Conservation (phyloP, 2,888 invertebrate genomes). For the Drosophila diplacantha region DNA sequence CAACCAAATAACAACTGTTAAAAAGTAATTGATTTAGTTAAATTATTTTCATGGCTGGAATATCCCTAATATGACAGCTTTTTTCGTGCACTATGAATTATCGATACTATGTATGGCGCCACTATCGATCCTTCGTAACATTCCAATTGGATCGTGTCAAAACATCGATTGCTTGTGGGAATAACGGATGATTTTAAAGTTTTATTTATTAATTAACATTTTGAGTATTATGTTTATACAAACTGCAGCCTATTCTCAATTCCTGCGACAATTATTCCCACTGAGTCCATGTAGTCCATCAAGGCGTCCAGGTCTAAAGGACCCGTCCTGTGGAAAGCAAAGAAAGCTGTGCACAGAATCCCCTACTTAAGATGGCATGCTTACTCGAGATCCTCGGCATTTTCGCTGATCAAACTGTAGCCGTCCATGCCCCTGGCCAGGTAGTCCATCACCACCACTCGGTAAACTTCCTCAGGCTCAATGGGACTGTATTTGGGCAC, state of each 20-base stretch:
- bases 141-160: no score
- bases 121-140: no score
- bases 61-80: no score
- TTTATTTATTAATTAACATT: not conserved
- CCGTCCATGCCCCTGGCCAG: constrained; percentile 85
- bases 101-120: not conserved
- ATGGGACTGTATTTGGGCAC: constrained; percentile 82
- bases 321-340: constrained; percentile 58
- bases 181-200: not conserved
- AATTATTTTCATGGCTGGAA: no score
- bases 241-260: constrained; percentile 64
- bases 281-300: constrained; percentile 56
- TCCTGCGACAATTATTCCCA: constrained; percentile 55
- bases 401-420: constrained; percentile 78
- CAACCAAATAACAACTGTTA: no score
- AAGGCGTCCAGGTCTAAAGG: constrained; percentile 70
- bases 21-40: no score
- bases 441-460: constrained; percentile 82
- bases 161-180: no score
- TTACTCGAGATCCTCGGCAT: constrained; percentile 71
- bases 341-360: not conserved
- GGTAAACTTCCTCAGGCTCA: constrained; percentile 80
- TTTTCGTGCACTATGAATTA: no score
- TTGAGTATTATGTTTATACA: not conserved
- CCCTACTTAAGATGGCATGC: accelerated